Conservation (phyloP, 2,888 invertebrate genomes). For the Synergus itoensis region DNA sequence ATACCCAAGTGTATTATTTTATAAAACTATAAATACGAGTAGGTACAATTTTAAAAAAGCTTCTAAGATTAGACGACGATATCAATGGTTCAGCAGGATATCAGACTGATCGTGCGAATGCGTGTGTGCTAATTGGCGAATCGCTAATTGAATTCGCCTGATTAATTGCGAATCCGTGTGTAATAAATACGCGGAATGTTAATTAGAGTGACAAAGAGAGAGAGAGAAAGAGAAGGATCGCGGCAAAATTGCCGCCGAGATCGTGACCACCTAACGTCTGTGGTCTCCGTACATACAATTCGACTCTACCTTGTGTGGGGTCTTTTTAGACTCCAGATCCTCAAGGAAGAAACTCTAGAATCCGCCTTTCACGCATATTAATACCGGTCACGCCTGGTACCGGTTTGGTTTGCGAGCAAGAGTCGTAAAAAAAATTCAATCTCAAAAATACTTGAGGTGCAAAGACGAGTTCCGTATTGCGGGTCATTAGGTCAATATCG, state of each 20-base stretch:
- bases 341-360: background rate
- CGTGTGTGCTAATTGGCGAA: constrained; percentile 74
- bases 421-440: constrained; percentile 18
- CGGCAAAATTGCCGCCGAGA: constrained; percentile 49
- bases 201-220: constrained; percentile 61
- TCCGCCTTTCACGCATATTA: constrained; percentile 12
- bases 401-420: constrained; percentile 56
- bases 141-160: constrained; percentile 75
- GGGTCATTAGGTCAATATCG: background rate
- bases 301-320: constrained; percentile 12
- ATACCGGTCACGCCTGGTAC: constrained; percentile 25
- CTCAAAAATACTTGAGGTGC: background rate
- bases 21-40: background rate
- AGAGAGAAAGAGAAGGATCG: constrained; percentile 2
- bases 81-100: background rate
- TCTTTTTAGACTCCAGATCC: constrained; percentile 7
- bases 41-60: background rate
- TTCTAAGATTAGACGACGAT: background rate
- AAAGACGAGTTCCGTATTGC: background rate
- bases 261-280: constrained; percentile 20
- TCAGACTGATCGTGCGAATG: constrained; percentile 62
- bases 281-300: constrained; percentile 13
- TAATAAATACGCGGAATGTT: constrained; percentile 72
- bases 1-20: too few relatives aligned
- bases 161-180: constrained; percentile 73